Percentiles rank a stretch among this genome's conserved stretches.
Conservation (phyloP, 2,888 invertebrate species). For the Scaptomyza cyrtandrae region DNA sequence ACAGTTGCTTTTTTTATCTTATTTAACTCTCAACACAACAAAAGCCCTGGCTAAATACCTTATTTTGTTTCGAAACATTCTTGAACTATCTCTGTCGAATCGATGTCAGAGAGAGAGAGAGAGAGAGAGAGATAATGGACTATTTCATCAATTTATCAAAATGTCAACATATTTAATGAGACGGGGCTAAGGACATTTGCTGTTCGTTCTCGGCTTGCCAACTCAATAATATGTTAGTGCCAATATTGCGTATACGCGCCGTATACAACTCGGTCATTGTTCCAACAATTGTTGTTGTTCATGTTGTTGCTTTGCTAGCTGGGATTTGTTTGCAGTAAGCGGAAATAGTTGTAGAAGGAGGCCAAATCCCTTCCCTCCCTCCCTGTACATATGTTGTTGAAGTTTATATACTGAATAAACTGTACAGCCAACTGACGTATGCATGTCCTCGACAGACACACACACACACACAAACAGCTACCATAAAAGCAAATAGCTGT, state of each 20-base stretch:
- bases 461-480: constrained; percentile 42
- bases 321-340: constrained; percentile 77
- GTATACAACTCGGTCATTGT: constrained; percentile 56
- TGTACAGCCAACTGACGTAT: constrained; percentile 73
- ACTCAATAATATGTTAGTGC: constrained; percentile 68
- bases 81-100: constrained; percentile 22
- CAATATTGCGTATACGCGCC: constrained; percentile 75
- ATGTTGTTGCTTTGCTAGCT: constrained; percentile 63
- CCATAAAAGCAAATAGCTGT: constrained; percentile 79
- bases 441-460: constrained; percentile 59
- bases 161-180: constrained; percentile 80
- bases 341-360: constrained; percentile 71
- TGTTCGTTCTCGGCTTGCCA: constrained; percentile 49
- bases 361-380: background rate
- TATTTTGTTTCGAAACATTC: constrained; percentile 11
- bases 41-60: constrained; percentile 14
- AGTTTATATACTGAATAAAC: constrained; percentile 76
- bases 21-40: no score
- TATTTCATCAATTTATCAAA: constrained; percentile 76
- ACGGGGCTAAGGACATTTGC: constrained; percentile 69
- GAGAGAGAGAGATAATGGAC: constrained; percentile 24
- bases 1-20: no score
- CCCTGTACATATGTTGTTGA: constrained; percentile 48
- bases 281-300: constrained; percentile 32
- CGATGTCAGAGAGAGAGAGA: constrained; percentile 34